Conservation (phyloP, 1,140 invertebrate genomes). For the Drosophila parvula region DNA sequence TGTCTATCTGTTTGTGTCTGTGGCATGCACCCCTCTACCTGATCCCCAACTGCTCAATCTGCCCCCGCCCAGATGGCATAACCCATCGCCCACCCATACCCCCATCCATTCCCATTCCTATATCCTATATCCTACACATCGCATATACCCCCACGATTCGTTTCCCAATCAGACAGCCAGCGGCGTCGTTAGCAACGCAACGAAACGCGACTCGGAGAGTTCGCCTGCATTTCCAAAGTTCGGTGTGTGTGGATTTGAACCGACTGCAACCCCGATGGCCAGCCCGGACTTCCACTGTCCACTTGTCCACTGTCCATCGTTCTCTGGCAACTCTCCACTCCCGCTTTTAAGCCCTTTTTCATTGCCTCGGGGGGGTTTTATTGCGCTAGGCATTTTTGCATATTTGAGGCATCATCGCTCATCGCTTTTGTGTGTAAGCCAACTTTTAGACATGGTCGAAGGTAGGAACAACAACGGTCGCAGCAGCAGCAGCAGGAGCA, state of each 20-base stretch:
- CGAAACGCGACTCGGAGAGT: constrained; percentile 47
- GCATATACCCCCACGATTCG: constrained; percentile 39
- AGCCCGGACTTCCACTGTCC: constrained; percentile 31
- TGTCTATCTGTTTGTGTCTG: constrained; percentile 72
- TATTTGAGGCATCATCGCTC: constrained; percentile 83
- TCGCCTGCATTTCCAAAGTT: constrained; percentile 75
- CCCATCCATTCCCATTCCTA: background rate
- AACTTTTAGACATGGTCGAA: constrained; percentile 68
- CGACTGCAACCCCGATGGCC: constrained; percentile 52
- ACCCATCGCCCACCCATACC: background rate
- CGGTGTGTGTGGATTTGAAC: constrained; percentile 50
- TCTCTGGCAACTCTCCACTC: constrained; percentile 6
- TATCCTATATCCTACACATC: constrained; percentile 15
- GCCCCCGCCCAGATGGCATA: constrained; percentile 3
- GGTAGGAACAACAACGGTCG: constrained; percentile 25
- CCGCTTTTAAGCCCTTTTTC: constrained; percentile 72
- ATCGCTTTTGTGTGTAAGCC: constrained; percentile 82
- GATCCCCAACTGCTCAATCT: constrained; percentile 39
- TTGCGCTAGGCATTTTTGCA: constrained; percentile 82
- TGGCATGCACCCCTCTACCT: constrained; percentile 67
- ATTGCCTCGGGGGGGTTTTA: constrained; percentile 73
- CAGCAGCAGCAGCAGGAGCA: constrained; percentile 1
- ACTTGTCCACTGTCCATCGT: background rate
- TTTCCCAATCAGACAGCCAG: constrained; percentile 62
- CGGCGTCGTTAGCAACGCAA: constrained; percentile 74